Evolutionary conservation across 2,797 vertebrate genomes (phyloP).

Genomic region (Sciurus vulgaris): DNA sequence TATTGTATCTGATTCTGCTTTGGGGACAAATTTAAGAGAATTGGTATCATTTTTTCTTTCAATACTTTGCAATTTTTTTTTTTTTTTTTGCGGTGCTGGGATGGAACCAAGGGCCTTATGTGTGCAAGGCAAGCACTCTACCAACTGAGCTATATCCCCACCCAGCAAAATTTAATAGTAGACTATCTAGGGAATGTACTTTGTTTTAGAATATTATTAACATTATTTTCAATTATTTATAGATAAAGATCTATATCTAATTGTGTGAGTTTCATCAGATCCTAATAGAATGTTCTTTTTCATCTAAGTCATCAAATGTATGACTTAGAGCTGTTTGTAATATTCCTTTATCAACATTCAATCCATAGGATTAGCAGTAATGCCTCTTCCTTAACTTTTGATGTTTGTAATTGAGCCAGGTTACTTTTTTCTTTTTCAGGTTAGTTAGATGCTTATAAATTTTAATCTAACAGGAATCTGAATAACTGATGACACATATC

Average conservation of each 20-base stretch:
- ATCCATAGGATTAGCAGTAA: not conserved
- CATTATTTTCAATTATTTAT: not conserved
- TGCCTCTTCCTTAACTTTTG: not conserved
- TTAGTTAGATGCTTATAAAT: not conserved
- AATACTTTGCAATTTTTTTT: not conserved
- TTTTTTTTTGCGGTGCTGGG: no score
- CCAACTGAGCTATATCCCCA: no score
- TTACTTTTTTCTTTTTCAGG: not conserved
- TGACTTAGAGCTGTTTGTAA: not conserved
- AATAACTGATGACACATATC: not conserved
- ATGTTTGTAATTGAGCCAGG: not conserved
- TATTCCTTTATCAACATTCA: not conserved
- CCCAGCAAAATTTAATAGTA: not conserved
- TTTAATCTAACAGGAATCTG: not conserved
- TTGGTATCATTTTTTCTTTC: not conserved
- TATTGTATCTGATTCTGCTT: not conserved
- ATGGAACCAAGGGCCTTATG: no score
- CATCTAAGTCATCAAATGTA: not conserved
- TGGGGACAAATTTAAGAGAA: not conserved
- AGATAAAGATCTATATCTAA: not conserved
- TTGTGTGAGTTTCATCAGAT: not conserved
- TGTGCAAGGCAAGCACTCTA: no score
- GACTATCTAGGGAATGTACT: not conserved
- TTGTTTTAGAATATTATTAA: slow-evolving; percentile 12
- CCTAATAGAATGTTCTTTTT: not conserved